Percentiles rank a stretch among this genome's conserved stretches.
These are phyloP conservation scores for Echinometra lucunter DNA, from an alignment of 53 echinoderm and acorn worm species.

Conservation along the genomic window DNA sequence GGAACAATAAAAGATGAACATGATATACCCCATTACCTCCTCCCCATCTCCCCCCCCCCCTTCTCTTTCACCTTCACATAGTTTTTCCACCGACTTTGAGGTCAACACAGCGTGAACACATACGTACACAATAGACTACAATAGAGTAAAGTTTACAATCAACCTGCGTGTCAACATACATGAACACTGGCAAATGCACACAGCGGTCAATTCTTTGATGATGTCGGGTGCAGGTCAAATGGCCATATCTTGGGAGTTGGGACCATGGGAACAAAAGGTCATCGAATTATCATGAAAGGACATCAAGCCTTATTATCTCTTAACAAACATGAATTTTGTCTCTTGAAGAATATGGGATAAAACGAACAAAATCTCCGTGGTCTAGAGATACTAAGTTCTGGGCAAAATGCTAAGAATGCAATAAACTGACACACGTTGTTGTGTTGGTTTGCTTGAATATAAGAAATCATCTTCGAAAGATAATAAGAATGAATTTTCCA, in stretches of 20 bases:
- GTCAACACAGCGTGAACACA: too few species aligned
- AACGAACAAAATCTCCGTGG: not conserved
- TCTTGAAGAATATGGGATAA: not conserved
- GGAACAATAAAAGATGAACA: too few species aligned
- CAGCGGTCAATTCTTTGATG: not conserved
- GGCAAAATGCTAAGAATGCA: not conserved
- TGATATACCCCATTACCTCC: too few species aligned
- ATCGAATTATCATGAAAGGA: not conserved
- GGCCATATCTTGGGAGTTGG: too few species aligned
- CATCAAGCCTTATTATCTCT: not conserved
- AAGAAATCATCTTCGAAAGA: too few species aligned
- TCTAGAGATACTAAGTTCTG: not conserved
- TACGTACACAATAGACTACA: too few species aligned
- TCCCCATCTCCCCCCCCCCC: too few species aligned
- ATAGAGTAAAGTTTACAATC: not conserved
- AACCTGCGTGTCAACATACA: not conserved
- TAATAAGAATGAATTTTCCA: too few species aligned
- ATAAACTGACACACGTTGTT: too few species aligned
- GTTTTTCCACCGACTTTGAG: too few species aligned
- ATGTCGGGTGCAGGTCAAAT: not conserved
- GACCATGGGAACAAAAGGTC: not conserved
- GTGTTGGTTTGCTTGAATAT: too few species aligned
- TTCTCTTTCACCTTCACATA: too few species aligned
- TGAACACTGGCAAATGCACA: not conserved
- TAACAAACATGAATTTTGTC: not conserved